Percentiles rank a stretch among this genome's conserved stretches.
These are phyloP conservation scores for Nemoura dubitans DNA, from an alignment of 2,888 invertebrate genomes.

Conservation along the genomic window DNA sequence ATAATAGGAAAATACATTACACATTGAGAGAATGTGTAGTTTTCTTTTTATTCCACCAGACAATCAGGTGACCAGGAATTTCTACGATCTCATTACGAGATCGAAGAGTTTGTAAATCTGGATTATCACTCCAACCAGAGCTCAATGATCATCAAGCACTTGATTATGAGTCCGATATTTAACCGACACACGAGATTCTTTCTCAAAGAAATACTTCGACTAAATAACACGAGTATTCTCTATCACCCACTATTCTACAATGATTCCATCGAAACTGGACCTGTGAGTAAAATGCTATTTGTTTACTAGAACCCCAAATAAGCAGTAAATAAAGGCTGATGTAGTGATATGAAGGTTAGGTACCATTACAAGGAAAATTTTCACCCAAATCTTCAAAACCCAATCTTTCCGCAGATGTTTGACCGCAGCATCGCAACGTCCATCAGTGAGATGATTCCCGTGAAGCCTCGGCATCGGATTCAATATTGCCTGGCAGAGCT, in stretches of 20 bases:
- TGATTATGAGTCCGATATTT: constrained; percentile 64
- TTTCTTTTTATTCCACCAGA: no score
- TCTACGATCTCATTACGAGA: constrained; percentile 58
- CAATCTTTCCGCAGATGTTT: background rate
- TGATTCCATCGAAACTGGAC: constrained; percentile 2
- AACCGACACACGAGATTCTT: constrained; percentile 67
- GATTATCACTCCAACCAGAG: constrained; percentile 43
- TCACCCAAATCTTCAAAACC: no score
- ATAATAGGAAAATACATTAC: no score
- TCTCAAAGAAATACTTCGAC: constrained; percentile 69
- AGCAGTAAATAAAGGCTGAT: no score
- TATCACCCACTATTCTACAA: constrained; percentile 61
- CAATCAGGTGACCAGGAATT: constrained; percentile 52
- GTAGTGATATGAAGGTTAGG: no score
- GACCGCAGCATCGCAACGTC: background rate
- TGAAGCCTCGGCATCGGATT: constrained; percentile 55
- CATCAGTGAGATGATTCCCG: constrained; percentile 55
- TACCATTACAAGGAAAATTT: no score
- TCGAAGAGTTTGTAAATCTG: constrained; percentile 56
- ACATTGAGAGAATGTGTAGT: no score
- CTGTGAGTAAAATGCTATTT: background rate
- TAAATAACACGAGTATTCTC: constrained; percentile 64
- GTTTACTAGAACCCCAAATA: background rate
- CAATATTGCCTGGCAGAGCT: constrained; percentile 39
- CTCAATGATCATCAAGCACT: constrained; percentile 49